phyloP scores from a whole-genome alignment of 2,797 vertebrate genomes.

The Rachycentron canadum region DNA sequence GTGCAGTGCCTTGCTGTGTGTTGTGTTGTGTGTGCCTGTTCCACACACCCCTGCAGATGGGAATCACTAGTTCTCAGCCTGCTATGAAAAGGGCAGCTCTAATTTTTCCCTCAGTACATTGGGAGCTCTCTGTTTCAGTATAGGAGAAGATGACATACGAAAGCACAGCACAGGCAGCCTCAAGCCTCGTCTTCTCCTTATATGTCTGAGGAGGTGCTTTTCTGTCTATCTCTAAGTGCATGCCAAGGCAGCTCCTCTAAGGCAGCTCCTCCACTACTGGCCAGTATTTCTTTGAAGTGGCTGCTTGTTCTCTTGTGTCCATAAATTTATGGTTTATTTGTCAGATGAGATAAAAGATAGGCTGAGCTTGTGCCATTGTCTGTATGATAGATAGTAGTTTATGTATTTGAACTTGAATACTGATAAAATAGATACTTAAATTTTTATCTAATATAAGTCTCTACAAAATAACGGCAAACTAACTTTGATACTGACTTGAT shows the following conservation, averaged over 20 bases:
- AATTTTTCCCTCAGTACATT: slow-evolving; percentile 31
- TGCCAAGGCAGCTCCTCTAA: slow-evolving; percentile 70
- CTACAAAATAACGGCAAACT: slow-evolving; percentile 5
- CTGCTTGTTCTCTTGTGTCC: slow-evolving; percentile 42
- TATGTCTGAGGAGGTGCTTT: slow-evolving; percentile 77
- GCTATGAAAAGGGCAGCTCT: slow-evolving; percentile 43
- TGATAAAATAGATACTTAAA: not conserved
- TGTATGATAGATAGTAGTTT: slow-evolving; percentile 1
- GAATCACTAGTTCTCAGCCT: slow-evolving; percentile 14
- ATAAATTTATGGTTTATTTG: slow-evolving; percentile 59
- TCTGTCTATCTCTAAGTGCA: slow-evolving; percentile 50
- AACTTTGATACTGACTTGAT: too few species aligned
- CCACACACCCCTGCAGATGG: not conserved
- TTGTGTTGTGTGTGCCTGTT: not conserved
- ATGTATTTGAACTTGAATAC: not conserved
- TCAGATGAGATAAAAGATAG: slow-evolving; percentile 27
- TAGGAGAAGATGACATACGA: slow-evolving; percentile 51
- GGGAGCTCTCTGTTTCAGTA: slow-evolving; percentile 45
- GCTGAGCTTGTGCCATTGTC: not conserved
- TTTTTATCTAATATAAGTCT: slow-evolving; percentile 1
- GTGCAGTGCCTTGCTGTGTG: not conserved
- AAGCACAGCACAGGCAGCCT: slow-evolving; percentile 44
- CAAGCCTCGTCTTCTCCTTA: slow-evolving; percentile 76
- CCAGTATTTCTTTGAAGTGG: slow-evolving; percentile 44
- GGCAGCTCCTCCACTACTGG: slow-evolving; percentile 58